A percentile compares a stretch with the other conserved stretches of the same genome.
These are phyloP conservation scores for Porites lutea DNA, from an alignment of 64 coral and sea anemone genomes.

Conservation along the genomic window DNA sequence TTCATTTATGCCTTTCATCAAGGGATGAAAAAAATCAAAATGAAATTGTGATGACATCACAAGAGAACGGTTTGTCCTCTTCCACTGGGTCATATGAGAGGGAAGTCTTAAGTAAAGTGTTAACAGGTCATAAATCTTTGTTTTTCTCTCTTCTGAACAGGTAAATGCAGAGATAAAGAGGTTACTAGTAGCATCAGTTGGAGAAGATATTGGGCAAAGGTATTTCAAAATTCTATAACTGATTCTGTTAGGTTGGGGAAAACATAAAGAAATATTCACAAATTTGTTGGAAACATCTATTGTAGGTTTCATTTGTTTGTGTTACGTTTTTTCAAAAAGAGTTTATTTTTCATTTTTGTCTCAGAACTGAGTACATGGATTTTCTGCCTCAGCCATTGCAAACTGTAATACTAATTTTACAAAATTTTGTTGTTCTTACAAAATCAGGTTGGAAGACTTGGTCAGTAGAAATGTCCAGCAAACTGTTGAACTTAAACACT, in stretches of 20 bases:
- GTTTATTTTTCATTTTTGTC: background rate
- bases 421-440: background rate
- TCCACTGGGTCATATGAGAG: too few relatives aligned
- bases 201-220: constrained; percentile 91
- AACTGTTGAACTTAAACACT: constrained; percentile 84
- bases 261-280: too few relatives aligned
- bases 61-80: too few relatives aligned
- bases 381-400: background rate
- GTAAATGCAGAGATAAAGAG: constrained; percentile 98
- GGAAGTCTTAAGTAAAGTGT: too few relatives aligned
- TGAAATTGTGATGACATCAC: too few relatives aligned
- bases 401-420: background rate
- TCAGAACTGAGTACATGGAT: background rate
- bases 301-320: background rate
- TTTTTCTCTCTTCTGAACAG: constrained; percentile 38
- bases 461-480: constrained; percentile 70
- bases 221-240: background rate
- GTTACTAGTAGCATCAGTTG: constrained; percentile 95
- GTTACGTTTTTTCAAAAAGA: background rate
- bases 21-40: too few relatives aligned
- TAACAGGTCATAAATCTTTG: too few relatives aligned
- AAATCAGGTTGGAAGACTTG: constrained; percentile 73
- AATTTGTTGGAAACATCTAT: background rate
- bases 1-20: too few relatives aligned
- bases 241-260: background rate